A percentile compares a stretch with the other conserved stretches of the same genome.
These are phyloP conservation scores for Megaceryle alcyon DNA, from an alignment of 2,797 vertebrate species.

Conservation along the genomic window DNA sequence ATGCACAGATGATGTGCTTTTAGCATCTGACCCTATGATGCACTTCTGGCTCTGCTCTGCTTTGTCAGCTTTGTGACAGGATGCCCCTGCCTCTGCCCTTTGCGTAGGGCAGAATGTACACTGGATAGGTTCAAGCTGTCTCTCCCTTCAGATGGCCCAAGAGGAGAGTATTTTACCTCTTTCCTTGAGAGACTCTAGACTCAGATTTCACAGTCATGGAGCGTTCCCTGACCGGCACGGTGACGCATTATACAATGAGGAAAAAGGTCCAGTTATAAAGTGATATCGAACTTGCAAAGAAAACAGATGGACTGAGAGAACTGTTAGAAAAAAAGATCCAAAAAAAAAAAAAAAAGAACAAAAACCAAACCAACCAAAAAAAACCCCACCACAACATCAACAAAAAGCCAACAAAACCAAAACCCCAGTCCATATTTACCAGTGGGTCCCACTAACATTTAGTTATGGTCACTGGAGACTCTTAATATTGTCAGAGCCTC, in stretches of 20 bases:
- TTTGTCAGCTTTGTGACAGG: not conserved
- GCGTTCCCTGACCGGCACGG: not conserved
- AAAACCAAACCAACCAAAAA: not conserved
- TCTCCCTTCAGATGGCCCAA: constrained; percentile 35
- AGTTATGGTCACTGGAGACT: not conserved
- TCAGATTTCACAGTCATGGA: constrained; percentile 52
- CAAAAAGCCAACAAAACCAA: not conserved
- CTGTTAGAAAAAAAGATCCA: not conserved
- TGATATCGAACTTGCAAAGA: constrained; percentile 22
- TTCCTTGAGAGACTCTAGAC: constrained; percentile 63
- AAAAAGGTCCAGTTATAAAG: constrained; percentile 39
- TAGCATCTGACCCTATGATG: not conserved
- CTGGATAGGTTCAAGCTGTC: not conserved
- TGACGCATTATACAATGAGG: constrained; percentile 9
- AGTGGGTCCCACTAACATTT: not conserved
- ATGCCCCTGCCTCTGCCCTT: not conserved
- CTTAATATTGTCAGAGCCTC: not conserved
- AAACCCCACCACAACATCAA: not conserved
- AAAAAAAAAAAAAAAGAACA: not conserved
- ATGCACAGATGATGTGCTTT: not conserved
- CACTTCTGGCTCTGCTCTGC: not conserved
- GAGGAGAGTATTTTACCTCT: constrained; percentile 49
- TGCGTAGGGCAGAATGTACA: not conserved
- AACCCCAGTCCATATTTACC: not conserved
- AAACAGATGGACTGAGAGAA: constrained; percentile 11